Base-by-base conservation (phyloP, 2,113 vertebrate species). In the Neotoma lepida region DNA sequence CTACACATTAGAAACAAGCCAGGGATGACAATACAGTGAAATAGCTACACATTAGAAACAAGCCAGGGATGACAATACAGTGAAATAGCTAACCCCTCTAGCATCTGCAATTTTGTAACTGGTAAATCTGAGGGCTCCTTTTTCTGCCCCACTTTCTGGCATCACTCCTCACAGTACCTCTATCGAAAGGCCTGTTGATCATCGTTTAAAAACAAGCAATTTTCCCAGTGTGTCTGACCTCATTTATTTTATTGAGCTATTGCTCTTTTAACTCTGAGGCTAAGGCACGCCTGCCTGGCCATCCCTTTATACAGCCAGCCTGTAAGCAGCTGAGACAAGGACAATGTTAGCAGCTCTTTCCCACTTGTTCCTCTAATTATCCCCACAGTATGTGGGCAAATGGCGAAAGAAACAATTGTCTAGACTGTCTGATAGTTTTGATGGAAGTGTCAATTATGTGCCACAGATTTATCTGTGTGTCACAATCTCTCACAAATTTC, bases 271-370 rank as follows among this genome's bases (percentile, higher is more conserved):
- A 82, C 44, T 51, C 78, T 89, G 44, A 81, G 85, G 92, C 86
- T 88, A 94, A 81, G n/a, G 89, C 33, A 44, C 80, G 76, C 76
- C 39, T 85, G 46, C 74, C 63, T 87, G 74, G 12, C 54, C 84
- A 78, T 74, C 18, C 54, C 54, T 97, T 92, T 77, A 76, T 28
- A 46, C 28, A 81, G 49, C 14, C 80, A 88, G 84, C 88, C 51
- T 81, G 70, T 51, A 71, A 44, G 18, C 46, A 84, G 30, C 49
- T 84, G 68, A 64, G 13, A 88, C 87, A 58, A 80, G 61, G 95
- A 95, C 10, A 74, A 94, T 89, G 94, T 88, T 73, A 90, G 80
- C 87, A 89, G 64, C 46, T 89, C 54, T 46, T 91, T 77, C 71
- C 85, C 44, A 44, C 12, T 81, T 68, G 85, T 84, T 91, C 15